Conservation (phyloP, 2,888 invertebrate species). For the Meloe dianella region DNA sequence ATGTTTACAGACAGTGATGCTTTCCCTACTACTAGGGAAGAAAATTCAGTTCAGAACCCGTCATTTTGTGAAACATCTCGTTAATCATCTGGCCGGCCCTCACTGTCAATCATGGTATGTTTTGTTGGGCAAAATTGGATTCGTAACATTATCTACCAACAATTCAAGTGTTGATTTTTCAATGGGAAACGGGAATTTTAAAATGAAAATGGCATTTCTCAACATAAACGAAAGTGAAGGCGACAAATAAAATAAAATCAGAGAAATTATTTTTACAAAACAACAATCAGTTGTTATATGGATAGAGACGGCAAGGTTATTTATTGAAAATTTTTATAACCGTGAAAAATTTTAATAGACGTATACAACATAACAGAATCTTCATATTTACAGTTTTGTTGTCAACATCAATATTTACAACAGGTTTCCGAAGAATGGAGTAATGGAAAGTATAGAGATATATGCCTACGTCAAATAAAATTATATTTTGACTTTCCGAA, state of each 20-base stretch:
- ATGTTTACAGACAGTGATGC: constrained; percentile 40
- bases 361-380: background rate
- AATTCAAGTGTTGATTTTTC: constrained; percentile 41
- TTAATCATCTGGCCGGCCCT: constrained; percentile 59
- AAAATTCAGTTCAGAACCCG: constrained; percentile 56
- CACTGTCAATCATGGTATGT: constrained; percentile 59
- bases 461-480: background rate
- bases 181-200: background rate
- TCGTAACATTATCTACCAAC: constrained; percentile 47
- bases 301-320: background rate
- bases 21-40: constrained; percentile 41
- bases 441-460: background rate
- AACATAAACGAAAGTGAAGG: too few relatives aligned
- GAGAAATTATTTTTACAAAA: background rate
- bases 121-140: constrained; percentile 46
- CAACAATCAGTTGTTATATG: background rate
- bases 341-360: constrained; percentile 1
- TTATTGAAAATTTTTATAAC: constrained; percentile 2
- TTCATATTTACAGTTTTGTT: background rate
- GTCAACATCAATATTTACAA: constrained; percentile 6
- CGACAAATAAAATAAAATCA: background rate
- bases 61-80: constrained; percentile 59
- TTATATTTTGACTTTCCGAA: background rate
- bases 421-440: background rate
- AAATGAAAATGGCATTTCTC: constrained; percentile 2